Evolutionary conservation across 2,113 vertebrate species (phyloP).

Genomic region (Anoplopoma fimbria): DNA sequence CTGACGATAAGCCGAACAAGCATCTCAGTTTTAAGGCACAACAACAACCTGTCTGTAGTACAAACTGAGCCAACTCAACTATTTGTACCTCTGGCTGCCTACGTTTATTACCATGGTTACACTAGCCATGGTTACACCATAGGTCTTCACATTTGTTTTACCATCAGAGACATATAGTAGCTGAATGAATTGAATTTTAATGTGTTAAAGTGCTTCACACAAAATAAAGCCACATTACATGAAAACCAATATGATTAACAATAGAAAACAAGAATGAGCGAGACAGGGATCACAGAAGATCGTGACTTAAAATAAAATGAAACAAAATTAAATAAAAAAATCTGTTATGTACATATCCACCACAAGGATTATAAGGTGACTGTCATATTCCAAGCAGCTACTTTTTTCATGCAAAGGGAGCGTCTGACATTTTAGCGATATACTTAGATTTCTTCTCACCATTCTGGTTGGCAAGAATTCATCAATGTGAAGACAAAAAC

Average conservation of each 20-base stretch:
- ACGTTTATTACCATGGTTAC: background rate
- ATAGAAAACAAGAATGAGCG: background rate
- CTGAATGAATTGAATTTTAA: background rate
- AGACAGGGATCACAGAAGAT: constrained; percentile 1
- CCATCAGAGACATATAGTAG: constrained; percentile 2
- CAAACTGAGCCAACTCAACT: constrained; percentile 3
- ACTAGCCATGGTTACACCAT: background rate
- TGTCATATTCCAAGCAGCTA: background rate
- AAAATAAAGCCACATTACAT: constrained; percentile 39
- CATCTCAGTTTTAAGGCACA: background rate
- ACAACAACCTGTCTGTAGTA: background rate
- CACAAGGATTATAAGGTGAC: background rate
- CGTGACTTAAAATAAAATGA: background rate
- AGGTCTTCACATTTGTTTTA: background rate
- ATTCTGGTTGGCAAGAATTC: background rate
- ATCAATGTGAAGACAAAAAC: background rate
- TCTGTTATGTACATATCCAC: background rate
- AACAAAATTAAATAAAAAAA: background rate
- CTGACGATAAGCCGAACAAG: background rate
- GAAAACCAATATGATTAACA: constrained; percentile 43
- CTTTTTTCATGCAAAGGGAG: background rate
- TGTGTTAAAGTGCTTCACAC: constrained; percentile 17
- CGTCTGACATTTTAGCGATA: background rate
- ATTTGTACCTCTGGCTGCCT: constrained; percentile 1
- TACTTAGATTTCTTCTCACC: background rate